A percentile compares a stretch with the other conserved stretches of the same genome.
Evolutionary conservation across 1,140 invertebrate genomes (phyloP).

Genomic region (Drosophila pandora): DNA sequence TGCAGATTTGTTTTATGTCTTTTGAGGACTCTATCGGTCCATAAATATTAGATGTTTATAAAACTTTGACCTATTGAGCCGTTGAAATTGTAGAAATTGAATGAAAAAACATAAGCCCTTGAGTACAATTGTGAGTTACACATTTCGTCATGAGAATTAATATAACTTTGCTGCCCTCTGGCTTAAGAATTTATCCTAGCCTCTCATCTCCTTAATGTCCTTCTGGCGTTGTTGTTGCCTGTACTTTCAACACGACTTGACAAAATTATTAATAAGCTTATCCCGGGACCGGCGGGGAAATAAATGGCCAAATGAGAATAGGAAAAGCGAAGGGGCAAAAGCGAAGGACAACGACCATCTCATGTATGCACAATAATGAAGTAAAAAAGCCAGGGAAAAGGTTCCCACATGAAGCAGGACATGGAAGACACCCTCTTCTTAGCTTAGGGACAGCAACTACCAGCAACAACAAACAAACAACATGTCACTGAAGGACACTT

Average conservation of each 20-base stretch:
- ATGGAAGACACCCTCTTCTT: slow-evolving; percentile 44
- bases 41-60: no score
- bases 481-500: slow-evolving; percentile 82
- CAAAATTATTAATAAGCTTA: slow-evolving; percentile 75
- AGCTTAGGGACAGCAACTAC: slow-evolving; percentile 44
- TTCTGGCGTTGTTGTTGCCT: slow-evolving; percentile 14
- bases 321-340: slow-evolving; percentile 17
- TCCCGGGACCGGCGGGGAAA: slow-evolving; percentile 51
- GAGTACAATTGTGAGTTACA: neutral
- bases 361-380: slow-evolving; percentile 74
- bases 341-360: slow-evolving; percentile 39
- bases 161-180: slow-evolving; percentile 8
- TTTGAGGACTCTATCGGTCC: no score
- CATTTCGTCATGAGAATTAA: slow-evolving; percentile 8
- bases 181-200: slow-evolving; percentile 8
- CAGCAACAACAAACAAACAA: slow-evolving; percentile 66
- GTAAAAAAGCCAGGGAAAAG: slow-evolving; percentile 61
- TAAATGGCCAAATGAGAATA: slow-evolving; percentile 50
- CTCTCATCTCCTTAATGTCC: slow-evolving; percentile 17
- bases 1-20: no score
- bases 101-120: neutral
- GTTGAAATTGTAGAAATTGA: no score
- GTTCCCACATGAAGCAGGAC: slow-evolving; percentile 55
- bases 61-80: no score
- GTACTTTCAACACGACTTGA: slow-evolving; percentile 52